Base-by-base conservation (phyloP, 2,113 vertebrate genomes). In the Desmodus rotundus region DNA sequence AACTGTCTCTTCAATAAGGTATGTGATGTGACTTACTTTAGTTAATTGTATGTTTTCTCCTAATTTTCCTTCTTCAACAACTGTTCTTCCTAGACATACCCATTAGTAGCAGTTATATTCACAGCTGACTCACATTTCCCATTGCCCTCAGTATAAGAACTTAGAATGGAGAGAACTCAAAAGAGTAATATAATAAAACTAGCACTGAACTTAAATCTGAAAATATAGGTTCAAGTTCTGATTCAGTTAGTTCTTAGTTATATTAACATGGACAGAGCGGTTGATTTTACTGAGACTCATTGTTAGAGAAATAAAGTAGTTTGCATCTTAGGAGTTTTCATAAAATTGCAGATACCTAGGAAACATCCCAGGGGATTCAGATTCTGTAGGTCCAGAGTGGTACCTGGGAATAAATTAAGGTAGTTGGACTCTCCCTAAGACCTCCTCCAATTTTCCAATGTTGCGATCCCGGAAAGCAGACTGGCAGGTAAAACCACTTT, bases 1-100 rank as follows among this genome's bases (percentile, higher is more conserved):
- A 99, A 99, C 99, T 99, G 99, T 98, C 99, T 99, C 82, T 99
- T 99, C 97, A 99, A 99, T 98, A 99, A 99, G 99, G 99, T 99
- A 95, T 96, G 92, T 91, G 87, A 63, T 72, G 2, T 36, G 19
- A 41, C 33, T 94, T 95, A 41, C 41, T 94, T 26, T 93, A 45
- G 9, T 83, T 89, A 54, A 47, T 91, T 54, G 26, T 43, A 58
- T 36, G 17, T 96, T 96, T 89, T 54, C 76, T 87, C 15, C 65
- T 19, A 54, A 12, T 77, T 86, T 70, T 22, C 67, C 96, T 93
- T 95, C 43, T 12, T 77, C 20, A 76, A 72, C 0, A 41, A 4
- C 41, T 70, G 2, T 80, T 87, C 90, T 84, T 97, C 2, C 33
- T 73, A 65, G 6, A 76, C 22, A 36, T 88, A 72, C 13, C 19